Conservation (phyloP, 1,140 invertebrate species). For the Armadillidium nasatum region DNA sequence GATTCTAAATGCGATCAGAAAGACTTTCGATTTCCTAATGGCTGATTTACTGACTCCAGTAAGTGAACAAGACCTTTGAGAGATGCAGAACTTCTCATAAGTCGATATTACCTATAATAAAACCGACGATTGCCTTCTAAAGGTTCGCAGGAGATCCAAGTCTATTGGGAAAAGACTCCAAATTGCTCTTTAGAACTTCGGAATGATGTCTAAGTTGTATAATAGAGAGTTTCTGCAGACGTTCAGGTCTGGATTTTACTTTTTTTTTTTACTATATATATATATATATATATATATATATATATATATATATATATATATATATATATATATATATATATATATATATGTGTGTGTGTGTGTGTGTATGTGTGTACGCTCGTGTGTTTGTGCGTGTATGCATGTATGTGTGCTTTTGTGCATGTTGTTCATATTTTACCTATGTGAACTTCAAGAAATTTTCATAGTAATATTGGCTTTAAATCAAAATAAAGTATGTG, state of each 20-base stretch:
- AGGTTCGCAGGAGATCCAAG: neutral
- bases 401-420: neutral
- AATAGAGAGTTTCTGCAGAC: neutral
- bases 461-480: too few relatives aligned
- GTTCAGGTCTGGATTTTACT: neutral
- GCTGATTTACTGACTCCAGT: neutral
- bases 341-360: neutral
- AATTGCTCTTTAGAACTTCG: conserved; percentile 6
- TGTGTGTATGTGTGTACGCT: neutral
- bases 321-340: neutral
- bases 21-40: neutral
- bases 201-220: conserved; percentile 4
- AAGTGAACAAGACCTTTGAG: neutral
- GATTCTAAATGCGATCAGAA: too few relatives aligned
- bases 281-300: conserved; percentile 15
- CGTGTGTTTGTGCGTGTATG: too few relatives aligned
- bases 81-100: neutral
- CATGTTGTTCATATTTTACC: neutral
- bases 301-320: neutral
- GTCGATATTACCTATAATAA: conserved; percentile 13
- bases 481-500: too few relatives aligned
- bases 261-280: neutral
- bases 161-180: neutral
- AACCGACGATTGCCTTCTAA: neutral
- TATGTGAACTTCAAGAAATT: too few relatives aligned